A percentile compares a stretch with the other conserved stretches of the same genome.
Conservation (phyloP, 2,113 vertebrate species). For the Myanophis thanlyinensis region DNA sequence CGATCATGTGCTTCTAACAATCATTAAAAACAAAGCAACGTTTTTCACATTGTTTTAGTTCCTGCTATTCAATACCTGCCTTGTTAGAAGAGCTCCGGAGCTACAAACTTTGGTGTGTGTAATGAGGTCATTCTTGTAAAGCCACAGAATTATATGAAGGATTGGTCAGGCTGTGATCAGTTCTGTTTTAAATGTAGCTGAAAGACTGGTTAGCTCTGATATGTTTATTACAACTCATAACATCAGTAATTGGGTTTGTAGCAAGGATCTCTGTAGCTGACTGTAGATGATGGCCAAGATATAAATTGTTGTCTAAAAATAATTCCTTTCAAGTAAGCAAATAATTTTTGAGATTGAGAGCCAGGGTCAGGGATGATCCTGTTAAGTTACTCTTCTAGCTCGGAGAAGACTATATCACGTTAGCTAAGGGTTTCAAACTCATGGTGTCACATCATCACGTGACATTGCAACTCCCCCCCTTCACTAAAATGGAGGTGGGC, state of each 20-base stretch:
- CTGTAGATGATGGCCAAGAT: neutral
- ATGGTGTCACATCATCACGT: no score
- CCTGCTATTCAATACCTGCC: neutral
- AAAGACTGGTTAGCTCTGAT: neutral
- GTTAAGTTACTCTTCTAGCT: neutral
- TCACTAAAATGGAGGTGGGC: no score
- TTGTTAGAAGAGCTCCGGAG: fast-evolving
- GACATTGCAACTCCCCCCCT: no score
- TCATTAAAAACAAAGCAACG: neutral
- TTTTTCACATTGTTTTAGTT: neutral
- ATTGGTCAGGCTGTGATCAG: neutral
- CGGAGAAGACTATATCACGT: neutral
- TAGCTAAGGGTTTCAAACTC: no score
- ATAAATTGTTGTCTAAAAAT: neutral
- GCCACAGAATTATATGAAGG: neutral
- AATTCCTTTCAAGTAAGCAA: neutral
- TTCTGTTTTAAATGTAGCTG: neutral
- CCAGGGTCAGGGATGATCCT: neutral
- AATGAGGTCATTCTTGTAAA: neutral
- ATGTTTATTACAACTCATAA: neutral
- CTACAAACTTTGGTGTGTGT: neutral
- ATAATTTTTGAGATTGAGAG: neutral
- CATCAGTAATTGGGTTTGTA: neutral
- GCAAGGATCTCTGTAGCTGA: neutral
- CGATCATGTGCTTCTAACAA: neutral